Evolutionary conservation across 1,140 invertebrate species (phyloP), one percentile per base, ranked within the genome.

Genomic region (Drosophila suzukii): DNA sequence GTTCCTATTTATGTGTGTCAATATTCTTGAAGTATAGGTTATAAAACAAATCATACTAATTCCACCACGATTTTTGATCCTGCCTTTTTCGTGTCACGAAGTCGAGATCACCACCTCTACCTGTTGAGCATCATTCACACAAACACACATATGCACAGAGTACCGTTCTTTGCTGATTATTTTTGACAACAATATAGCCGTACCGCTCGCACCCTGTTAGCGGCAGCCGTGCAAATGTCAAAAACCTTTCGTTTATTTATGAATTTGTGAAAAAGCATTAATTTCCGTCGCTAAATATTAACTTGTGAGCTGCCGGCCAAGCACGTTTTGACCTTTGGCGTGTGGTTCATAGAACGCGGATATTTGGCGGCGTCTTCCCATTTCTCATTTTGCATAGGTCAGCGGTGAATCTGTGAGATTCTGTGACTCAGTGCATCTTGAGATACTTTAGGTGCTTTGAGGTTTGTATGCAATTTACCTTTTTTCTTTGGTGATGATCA

Each of bases 341-440:
- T 65, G 70, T 51, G 66, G 77, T 90, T 80, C 78, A 91, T 79
- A 91, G 82, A 89, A 89, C 86, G 77, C 78, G 81, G 81, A 89
- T 81, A 81, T 65, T 81, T 71, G 57, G 54, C 20, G 56, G 58
- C 58, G 59, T 58, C 15, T 44, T 61, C 51, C 43, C 4, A 34
- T 49, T 68, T 75, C 27, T 27, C 27, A 27, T 27, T 27, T 8
- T 38, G 47, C 44, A 47, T 39, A 46, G 56, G 54, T 62, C 70
- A 62, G 68, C 51, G 65, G 65, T 41, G 36, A 70, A 57, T 71
- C 41, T 71, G 6, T 24, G 34, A 65, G 50, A 57, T 71, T 58
- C 30, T 38, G 66, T 72, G 68, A 72, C 70, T 73, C 70, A 73
- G 68, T 65, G 38, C 36, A 65, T 17, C 47, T 59, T 30, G 4